A percentile compares a stretch with the other conserved stretches of the same genome.
Evolutionary conservation across 1,140 invertebrate genomes (phyloP).

Genomic region (Aricia agestis): DNA sequence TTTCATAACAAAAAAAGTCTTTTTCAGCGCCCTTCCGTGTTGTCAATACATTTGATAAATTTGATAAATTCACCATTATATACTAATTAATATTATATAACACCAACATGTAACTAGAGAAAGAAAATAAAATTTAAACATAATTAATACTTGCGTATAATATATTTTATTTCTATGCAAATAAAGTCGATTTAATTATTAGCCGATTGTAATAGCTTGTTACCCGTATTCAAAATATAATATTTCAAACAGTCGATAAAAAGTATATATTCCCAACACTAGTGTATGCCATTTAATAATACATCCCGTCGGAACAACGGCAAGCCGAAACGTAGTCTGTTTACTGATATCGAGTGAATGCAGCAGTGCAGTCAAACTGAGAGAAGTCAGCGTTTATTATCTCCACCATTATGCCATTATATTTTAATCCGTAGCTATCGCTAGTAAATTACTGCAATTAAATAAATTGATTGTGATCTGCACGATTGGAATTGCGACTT

Average conservation of each 20-base stretch:
- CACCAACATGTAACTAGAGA: too few species aligned
- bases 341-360: conserved; percentile 21
- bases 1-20: too few species aligned
- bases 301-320: conserved; percentile 25
- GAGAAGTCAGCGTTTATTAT: conserved; percentile 19
- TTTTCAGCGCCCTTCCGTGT: too few species aligned
- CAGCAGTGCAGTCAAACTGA: conserved; percentile 16
- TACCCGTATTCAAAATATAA: not conserved
- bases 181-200: too few species aligned
- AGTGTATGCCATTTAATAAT: conserved; percentile 25
- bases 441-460: not conserved
- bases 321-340: conserved; percentile 20
- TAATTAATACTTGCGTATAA: too few species aligned
- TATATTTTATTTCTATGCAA: too few species aligned
- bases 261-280: conserved; percentile 9
- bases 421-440: not conserved
- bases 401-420: not conserved
- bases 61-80: too few species aligned
- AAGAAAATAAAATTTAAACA: too few species aligned
- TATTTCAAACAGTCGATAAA: not conserved
- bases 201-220: too few species aligned
- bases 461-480: not conserved
- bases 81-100: too few species aligned
- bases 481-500: not conserved
- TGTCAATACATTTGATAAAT: too few species aligned